Base-by-base conservation (phyloP, 2,113 vertebrate genomes). In the Sphaerodactylus townsendi region DNA sequence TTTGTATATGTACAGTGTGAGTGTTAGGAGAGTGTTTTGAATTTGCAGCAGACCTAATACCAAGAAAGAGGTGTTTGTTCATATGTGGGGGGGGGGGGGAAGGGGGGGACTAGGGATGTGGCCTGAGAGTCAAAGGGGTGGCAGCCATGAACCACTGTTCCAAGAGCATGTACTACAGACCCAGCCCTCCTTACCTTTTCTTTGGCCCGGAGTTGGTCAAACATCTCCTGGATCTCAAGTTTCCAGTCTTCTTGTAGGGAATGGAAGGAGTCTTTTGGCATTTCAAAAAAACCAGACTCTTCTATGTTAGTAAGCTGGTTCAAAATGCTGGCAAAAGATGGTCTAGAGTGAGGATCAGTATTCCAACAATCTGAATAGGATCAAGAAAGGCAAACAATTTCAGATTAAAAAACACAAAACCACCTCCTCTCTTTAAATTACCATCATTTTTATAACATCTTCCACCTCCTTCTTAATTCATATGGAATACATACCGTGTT, bases 181-280 rank as follows among this genome's bases (percentile, higher is more conserved):
- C 11, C 33, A 77, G 19, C 0, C 2, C 59, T 85, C 5, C 48
- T 90, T 91, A 97, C 98, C 97, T 99, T 99, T 93, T 99, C 98
- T 95, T 99, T 99, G 92, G 97, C 98, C 94, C 98, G 97, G 84
- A 99, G 98, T 86, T 99, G 97, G 89, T 99, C 98, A 93, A 99
- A 99, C 98, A 99, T 99, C 90, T 99, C 98, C 93, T 99, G 98
- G 88, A 99, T 98, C 92, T 99, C 98, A 93, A 98, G 95, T 90
- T 99, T 99, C 98, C 98, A 99, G 96, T 99, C 98, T 82, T 99
- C 98, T 95, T 99, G 98, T 93, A 99, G 94, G 48, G 98, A 99
- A 93, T 98, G 98, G 94, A 99, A 99, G 25, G 98, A 99, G 92
- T 98, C 98, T 56, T 96, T 97, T 46, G 98, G 98, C 98, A 99